These are phyloP conservation scores for Drosophila sturtevanti DNA, from an alignment of 1,140 invertebrate genomes.

Conservation along the genomic window DNA sequence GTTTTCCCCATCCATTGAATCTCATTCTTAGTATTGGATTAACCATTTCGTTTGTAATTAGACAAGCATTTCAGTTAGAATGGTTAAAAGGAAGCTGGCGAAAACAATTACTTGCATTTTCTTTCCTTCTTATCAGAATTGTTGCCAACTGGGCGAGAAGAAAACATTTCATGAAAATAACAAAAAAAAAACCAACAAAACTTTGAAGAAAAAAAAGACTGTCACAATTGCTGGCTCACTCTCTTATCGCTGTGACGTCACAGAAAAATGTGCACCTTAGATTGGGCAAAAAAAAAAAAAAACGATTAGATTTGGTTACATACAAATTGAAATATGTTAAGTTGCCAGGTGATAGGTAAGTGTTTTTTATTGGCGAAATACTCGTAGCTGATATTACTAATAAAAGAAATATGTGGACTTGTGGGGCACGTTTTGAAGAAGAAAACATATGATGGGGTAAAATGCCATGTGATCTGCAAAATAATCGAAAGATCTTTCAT, in stretches of 20 bases:
- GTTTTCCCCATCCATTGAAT: not conserved
- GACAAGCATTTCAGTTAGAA: conserved; percentile 27
- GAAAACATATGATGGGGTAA: too few species aligned
- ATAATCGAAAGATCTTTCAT: not conserved
- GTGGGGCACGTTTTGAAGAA: too few species aligned
- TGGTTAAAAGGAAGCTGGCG: not conserved
- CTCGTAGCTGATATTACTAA: not conserved
- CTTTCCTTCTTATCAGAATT: conserved; percentile 32
- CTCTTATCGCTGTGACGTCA: conserved; percentile 63
- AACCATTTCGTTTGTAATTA: conserved; percentile 40
- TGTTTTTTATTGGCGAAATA: conserved; percentile 12
- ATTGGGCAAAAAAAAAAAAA: conserved; percentile 24
- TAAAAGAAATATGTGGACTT: not conserved
- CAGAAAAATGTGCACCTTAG: conserved; percentile 49
- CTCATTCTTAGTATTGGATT: conserved; percentile 54
- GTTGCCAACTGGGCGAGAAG: conserved; percentile 44
- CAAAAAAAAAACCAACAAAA: too few species aligned
- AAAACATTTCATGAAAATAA: not conserved
- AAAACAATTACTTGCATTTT: conserved; percentile 35
- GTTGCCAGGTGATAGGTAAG: conserved; percentile 13
- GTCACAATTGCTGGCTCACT: conserved; percentile 18
- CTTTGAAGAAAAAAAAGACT: not conserved
- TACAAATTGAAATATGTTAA: conserved; percentile 47
- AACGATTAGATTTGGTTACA: conserved; percentile 64
- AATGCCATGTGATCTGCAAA: too few species aligned